Evolutionary conservation across 1,140 invertebrate genomes (phyloP), one percentile per base, ranked within the genome.

Genomic region (Drosophila punjabiensis): DNA sequence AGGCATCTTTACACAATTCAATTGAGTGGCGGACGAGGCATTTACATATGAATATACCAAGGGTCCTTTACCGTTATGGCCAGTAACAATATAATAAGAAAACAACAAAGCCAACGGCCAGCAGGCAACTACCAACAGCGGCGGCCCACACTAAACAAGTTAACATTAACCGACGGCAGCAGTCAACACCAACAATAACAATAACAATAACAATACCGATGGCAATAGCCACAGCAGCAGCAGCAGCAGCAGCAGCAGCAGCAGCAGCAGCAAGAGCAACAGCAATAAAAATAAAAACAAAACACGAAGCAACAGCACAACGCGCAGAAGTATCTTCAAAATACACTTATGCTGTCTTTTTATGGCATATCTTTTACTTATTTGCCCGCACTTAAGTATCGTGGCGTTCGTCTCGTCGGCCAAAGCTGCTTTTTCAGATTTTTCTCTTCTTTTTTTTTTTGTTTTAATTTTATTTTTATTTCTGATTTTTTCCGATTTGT

Each of bases 311-410:
- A 58, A 65, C 37, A 47, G 60, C 74, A 75, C 48, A 64, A 56
- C 67, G 71, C 58, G 61, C 68, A 88, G 84, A 89, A 79, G 81
- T 81, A 83, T 83, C 81, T 83, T 83, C 63, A 89, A 89, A 84
- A 89, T 81, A 89, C 85, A 88, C 81, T 84, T 84, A 83, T 88
- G 81, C 85, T 89, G 85, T 76, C 77, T 88, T 88, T 82, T 89
- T 89, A 81, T 74, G 81, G 84, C 84, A 83, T 89, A 84, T 89
- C 81, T 89, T 89, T 84, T 76, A 89, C 85, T 89, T 89, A 78
- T 89, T 88, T 79, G 81, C 70, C 74, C 79, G 85, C 81, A 89
- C 81, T 85, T 85, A 73, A 89, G 85, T 76, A 83, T 69, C 79
- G 74, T 67, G 67, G 85, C 69, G 68, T 53, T 82, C 68, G 82